Evolutionary conservation across 2,888 invertebrate species (phyloP), one percentile per base, ranked within the genome.

Genomic region (Synanthedon tipuliformis): DNA sequence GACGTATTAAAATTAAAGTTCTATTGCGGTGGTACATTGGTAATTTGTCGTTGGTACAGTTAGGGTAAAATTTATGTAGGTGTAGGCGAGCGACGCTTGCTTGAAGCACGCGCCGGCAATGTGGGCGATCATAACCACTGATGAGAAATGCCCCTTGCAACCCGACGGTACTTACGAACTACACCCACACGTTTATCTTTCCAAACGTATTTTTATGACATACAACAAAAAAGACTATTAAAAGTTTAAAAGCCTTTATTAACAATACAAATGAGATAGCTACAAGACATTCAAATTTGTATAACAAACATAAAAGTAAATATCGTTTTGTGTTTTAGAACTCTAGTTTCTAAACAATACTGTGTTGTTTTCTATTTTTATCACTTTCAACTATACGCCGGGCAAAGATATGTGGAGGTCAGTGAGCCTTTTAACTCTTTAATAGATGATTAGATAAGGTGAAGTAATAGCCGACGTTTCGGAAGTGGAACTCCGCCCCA

Each of bases 41-140:
- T 71, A 78, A 84, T 83, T 83, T 83, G 82, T 82, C 76, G 71
- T 63, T 57, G 60, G 69, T 78, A 79, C 84, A 77, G 83, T 83
- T 84, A 84, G 67, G 66, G 65, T 69, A 75, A 70, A 73, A 79
- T 82, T 84, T 83, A 83, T 71, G 69, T 65, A 62, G 61, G 65
- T 58, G 86, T 84, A 66, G 84, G 86, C 78, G 82, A 81, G 75
- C 75, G 76, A 59, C 60, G 61, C 55, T 51, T 34, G 34, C 34
- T 34, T 34, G 34, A 34, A 34, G 34, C 34, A 66, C 69, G 68
- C 77, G 68, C 69, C 71, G 70, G 70, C 65, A 55, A 12, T 66
- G 83, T 83, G 65, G 84, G 83, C 78, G 80, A 71, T 72, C 69
- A 60, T 56, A 59, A 58, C 73, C 76, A 81, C 80, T 84, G 71